phyloP scores from a whole-genome alignment of 37 sponge, comb jelly and placozoan genomes.

The Amphimedon queenslandica region DNA sequence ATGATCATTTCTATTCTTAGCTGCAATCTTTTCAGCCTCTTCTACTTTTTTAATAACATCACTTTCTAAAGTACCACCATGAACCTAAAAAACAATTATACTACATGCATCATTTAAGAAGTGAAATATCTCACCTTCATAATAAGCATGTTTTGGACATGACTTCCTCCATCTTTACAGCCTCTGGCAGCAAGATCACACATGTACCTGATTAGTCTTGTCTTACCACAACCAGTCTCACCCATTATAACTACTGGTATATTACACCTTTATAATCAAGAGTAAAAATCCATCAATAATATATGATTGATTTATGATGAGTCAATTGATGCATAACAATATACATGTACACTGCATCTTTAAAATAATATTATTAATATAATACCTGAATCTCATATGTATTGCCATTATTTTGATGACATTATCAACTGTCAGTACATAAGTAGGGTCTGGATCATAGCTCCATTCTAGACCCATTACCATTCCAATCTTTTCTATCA shows the following conservation, averaged over 20 bases:
- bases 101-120: background rate
- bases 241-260: no score
- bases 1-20: constrained; percentile 34
- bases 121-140: constrained; percentile 63
- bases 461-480: constrained; percentile 39
- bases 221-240: no score
- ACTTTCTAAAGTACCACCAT: constrained; percentile 78
- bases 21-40: no score
- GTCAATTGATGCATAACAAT: no score
- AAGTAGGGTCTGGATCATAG: constrained; percentile 74
- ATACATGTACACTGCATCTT: no score
- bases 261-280: constrained; percentile 54
- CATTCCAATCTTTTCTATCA: constrained; percentile 35
- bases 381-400: no score
- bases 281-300: background rate
- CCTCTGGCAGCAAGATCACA: constrained; percentile 32
- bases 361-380: constrained; percentile 75
- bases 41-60: constrained; percentile 32
- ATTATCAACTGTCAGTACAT: no score
- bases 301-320: no score
- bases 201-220: no score
- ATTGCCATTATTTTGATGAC: no score
- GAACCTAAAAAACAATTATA: constrained; percentile 47
- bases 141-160: constrained; percentile 56
- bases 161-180: no score